Percentiles rank a stretch among this genome's conserved stretches.
These are phyloP conservation scores for Aradus depressus DNA, from an alignment of 2,888 invertebrate genomes.

Conservation along the genomic window DNA sequence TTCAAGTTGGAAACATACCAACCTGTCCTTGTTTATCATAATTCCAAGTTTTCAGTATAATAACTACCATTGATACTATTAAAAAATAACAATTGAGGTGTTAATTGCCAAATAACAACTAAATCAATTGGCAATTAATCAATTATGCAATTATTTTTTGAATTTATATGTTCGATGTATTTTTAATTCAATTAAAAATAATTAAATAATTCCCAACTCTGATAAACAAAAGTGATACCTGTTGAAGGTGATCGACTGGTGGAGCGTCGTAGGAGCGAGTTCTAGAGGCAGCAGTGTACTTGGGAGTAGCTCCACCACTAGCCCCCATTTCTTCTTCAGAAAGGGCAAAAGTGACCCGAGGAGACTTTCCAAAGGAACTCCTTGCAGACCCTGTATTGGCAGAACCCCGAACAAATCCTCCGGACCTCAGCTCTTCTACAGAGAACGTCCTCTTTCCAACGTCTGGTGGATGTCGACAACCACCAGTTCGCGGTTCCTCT, in stretches of 20 bases:
- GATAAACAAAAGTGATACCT: too few species aligned
- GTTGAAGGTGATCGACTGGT: slow-evolving; percentile 13
- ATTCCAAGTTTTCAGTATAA: too few species aligned
- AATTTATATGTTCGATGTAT: too few species aligned
- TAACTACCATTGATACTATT: too few species aligned
- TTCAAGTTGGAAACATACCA: too few species aligned
- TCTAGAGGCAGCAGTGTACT: slow-evolving; percentile 15
- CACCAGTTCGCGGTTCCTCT: slow-evolving; percentile 20
- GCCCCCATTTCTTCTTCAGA: slow-evolving; percentile 34
- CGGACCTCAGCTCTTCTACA: slow-evolving; percentile 30
- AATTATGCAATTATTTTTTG: too few species aligned
- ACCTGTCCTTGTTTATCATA: too few species aligned
- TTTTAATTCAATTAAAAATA: too few species aligned
- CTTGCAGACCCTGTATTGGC: slow-evolving; percentile 26
- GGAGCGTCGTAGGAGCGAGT: slow-evolving; percentile 22
- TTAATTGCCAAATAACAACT: too few species aligned
- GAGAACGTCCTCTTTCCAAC: slow-evolving; percentile 31
- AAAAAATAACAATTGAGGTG: too few species aligned
- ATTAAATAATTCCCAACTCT: too few species aligned
- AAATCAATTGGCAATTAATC: too few species aligned
- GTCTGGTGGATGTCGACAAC: slow-evolving; percentile 19
- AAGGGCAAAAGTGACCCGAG: slow-evolving; percentile 34
- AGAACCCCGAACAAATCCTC: slow-evolving; percentile 23
- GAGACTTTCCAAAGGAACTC: slow-evolving; percentile 34
- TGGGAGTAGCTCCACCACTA: slow-evolving; percentile 23